Evolutionary conservation across 2,113 vertebrate species (phyloP), one percentile per base, ranked within the genome.

Genomic region (Notarius quadriscutis): DNA sequence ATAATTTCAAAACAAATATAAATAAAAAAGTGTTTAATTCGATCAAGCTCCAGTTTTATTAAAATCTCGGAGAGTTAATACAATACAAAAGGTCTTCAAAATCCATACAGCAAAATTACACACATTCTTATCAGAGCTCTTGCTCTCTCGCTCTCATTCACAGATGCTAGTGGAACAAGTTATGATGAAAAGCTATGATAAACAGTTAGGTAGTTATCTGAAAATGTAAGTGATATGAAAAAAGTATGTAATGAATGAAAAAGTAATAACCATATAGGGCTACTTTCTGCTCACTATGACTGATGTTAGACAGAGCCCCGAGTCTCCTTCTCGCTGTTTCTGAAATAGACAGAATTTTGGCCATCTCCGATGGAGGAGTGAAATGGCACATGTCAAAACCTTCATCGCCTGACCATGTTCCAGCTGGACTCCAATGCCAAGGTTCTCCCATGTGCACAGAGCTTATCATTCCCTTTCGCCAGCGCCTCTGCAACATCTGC

Each of bases 331-430:
- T 77, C 48, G 41, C 80, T 71, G 67, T 30, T n/a, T 80, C 69
- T 78, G 34, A 72, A 65, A 62, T 69, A 27, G 65, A 86, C 74
- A 84, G 83, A 81, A 63, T 62, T 41, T 84, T 88, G 71, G 87
- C 71, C 81, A 34, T 71, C 85, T 63, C 60, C 71, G 84, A 80
- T 89, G 51, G 80, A 81, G 84, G 80, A 88, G 90, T 90, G 84
- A 86, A 90, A 92, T 91, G 91, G 87, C 51, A 78, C 89, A 92
- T 87, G 87, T 93, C 92, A 91, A 41, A 93, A 78, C 88, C 87
- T 85, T 94, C 92, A 92, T 92, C 88, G 83, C 83, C 89, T 89
- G 88, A 92, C 27, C 57, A 74, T 27, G 90, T 88, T 92, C 88
- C 91, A 92, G 88, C 83, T 86, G 81, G 81, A 82, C 85, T 81